Percentiles rank a stretch among this genome's conserved stretches.
These are phyloP conservation scores for Nasonovia ribisnigri DNA, from an alignment of 2,888 invertebrate species.

Conservation along the genomic window DNA sequence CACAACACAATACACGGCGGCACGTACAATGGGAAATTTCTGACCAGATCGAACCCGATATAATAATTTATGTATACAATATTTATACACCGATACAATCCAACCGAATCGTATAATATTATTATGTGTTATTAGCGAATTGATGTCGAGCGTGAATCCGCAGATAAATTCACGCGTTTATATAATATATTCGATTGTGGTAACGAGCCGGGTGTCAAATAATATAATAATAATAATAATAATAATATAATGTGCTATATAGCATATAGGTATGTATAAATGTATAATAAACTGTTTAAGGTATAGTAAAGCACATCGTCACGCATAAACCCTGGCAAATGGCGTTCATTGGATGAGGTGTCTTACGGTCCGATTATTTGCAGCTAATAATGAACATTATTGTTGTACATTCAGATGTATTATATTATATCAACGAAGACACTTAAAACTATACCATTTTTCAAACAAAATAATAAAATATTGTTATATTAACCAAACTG, in stretches of 20 bases:
- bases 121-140: conserved; percentile 13
- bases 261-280: not conserved
- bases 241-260: not conserved
- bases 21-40: not conserved
- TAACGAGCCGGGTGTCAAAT: conserved; percentile 4
- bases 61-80: not conserved
- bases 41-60: conserved; percentile 17
- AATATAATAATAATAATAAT: conserved; percentile 18
- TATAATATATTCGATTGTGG: not conserved
- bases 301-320: conserved; percentile 1
- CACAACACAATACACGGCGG: not conserved
- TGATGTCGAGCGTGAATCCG: not conserved
- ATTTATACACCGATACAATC: not conserved
- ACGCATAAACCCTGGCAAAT: not conserved
- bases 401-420: not conserved
- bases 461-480: no score
- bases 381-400: not conserved
- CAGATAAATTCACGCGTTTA: not conserved
- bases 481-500: no score
- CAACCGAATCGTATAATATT: not conserved
- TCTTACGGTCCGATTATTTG: not conserved
- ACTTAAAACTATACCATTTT: no score
- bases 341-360: not conserved
- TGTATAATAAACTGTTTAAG: not conserved
- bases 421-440: not conserved